Evolutionary conservation across 2,888 invertebrate genomes (phyloP), one percentile per base, ranked within the genome.

Genomic region (Ophioninae sp.): DNA sequence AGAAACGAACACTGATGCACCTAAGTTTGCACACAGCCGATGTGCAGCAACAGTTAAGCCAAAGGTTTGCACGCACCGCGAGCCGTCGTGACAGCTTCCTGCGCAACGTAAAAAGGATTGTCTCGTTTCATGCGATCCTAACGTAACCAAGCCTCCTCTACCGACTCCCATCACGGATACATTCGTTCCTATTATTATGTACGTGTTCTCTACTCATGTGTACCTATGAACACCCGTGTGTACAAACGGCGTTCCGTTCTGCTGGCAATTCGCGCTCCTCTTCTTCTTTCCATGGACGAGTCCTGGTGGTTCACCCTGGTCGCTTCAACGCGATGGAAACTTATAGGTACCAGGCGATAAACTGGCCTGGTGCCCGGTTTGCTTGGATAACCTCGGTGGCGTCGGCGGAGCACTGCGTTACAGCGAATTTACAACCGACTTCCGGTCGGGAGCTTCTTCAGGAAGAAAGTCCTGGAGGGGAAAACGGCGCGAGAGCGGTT

Each of bases 81-180:
- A 82, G 37, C 77, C 79, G 79, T 84, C 82, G 86, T 87, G 88
- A 89, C 89, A 88, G 88, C 86, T 89, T 89, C 89, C 89, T 88
- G 89, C 85, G 74, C 75, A 79, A 68, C 61, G 86, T 85, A 88
- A 88, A 87, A 88, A 87, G 86, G 85, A 89, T 88, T 84, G 88
- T 87, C 85, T 84, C 85, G 83, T 86, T 84, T 84, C 87, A 87
- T 87, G 87, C 87, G 84, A 88, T 76, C 81, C 82, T 64, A 20
- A 22, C 17, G 63, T 61, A 23, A 37, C 63, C 39, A 23, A 51
- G 37, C 69, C 17, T 59, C 41, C 65, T 61, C 72, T 44, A 22
- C 65, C 59, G 17, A 20, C 44, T 73, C 72, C n/a, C 72, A n/a
- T 39, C 37, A 6, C 20, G 56, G 72, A 30, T 73, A 59, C 30